Evolutionary conservation across 2,113 vertebrate genomes (phyloP).

Genomic region (Acanthochromis polyacanthus): DNA sequence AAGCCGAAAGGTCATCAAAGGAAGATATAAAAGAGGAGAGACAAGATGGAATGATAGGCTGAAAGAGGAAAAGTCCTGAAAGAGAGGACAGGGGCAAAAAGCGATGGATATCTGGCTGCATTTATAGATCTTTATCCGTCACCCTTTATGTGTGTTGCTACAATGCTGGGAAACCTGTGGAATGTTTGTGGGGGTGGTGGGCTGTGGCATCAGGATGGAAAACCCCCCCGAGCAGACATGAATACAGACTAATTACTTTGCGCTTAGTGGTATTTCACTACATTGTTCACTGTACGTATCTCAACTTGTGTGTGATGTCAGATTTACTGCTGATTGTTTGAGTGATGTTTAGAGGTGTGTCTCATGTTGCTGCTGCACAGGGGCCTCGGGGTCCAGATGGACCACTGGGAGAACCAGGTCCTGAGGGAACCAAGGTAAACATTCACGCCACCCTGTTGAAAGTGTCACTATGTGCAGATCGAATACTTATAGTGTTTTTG

Average conservation of each 20-base stretch:
- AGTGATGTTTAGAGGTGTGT: slow-evolving; percentile 25
- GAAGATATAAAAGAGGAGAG: slow-evolving; percentile 7
- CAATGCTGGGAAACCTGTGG: slow-evolving; percentile 12
- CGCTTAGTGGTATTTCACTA: not conserved
- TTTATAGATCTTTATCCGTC: slow-evolving; percentile 53
- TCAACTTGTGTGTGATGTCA: not conserved
- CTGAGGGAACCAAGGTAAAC: slow-evolving; percentile 91
- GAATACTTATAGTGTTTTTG: not conserved
- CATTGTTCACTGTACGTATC: not conserved
- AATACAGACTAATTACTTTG: slow-evolving; percentile 35
- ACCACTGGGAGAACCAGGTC: slow-evolving; percentile 89
- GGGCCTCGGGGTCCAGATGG: slow-evolving; percentile 93
- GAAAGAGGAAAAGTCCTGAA: not conserved
- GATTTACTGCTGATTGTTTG: slow-evolving; percentile 6
- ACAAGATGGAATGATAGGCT: slow-evolving; percentile 22
- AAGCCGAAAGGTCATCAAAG: slow-evolving; percentile 34
- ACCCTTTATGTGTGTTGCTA: not conserved
- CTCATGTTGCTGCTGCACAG: slow-evolving; percentile 77
- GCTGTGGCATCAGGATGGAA: not conserved
- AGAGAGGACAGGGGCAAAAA: not conserved
- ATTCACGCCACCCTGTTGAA: not conserved
- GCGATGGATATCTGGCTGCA: not conserved
- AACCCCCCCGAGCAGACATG: not conserved
- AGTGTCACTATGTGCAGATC: not conserved
- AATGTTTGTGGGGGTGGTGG: slow-evolving; percentile 33